Evolutionary conservation across 2,888 invertebrate species (phyloP).

Genomic region (Drosophila rubida): DNA sequence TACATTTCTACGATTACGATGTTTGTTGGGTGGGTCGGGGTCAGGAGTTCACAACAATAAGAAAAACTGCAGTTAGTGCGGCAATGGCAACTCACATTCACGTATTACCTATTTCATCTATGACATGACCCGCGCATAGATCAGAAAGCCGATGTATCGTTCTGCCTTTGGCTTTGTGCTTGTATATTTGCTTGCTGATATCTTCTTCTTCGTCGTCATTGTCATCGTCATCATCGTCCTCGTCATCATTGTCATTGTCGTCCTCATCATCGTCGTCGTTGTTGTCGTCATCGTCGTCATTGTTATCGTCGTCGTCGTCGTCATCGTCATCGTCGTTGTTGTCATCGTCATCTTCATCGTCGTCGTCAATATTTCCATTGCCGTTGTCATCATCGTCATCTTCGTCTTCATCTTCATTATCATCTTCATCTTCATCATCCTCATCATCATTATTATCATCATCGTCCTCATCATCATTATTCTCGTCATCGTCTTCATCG

Average conservation of each 20-base stretch:
- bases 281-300: slow-evolving; percentile 80
- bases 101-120: slow-evolving; percentile 85
- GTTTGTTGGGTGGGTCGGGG: slow-evolving; percentile 10
- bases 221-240: slow-evolving; percentile 84
- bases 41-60: slow-evolving; percentile 48
- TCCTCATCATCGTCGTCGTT: slow-evolving; percentile 84
- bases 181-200: slow-evolving; percentile 79
- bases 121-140: slow-evolving; percentile 75
- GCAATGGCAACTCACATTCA: slow-evolving; percentile 76
- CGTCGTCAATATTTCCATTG: slow-evolving; percentile 71
- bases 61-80: slow-evolving; percentile 68
- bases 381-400: slow-evolving; percentile 82
- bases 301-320: slow-evolving; percentile 84
- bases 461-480: slow-evolving; percentile 32
- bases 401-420: slow-evolving; percentile 83
- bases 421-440: slow-evolving; percentile 73
- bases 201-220: slow-evolving; percentile 82
- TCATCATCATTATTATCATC: slow-evolving; percentile 84
- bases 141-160: slow-evolving; percentile 80
- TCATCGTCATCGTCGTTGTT: slow-evolving; percentile 41
- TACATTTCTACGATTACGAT: slow-evolving; percentile 16
- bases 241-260: slow-evolving; percentile 81
- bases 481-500: slow-evolving; percentile 81
- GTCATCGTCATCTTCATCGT: slow-evolving; percentile 82
- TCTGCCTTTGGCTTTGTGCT: slow-evolving; percentile 62